phyloP scores from a whole-genome alignment of 1,140 invertebrate genomes.

The Thalassaphorura encarpata region DNA sequence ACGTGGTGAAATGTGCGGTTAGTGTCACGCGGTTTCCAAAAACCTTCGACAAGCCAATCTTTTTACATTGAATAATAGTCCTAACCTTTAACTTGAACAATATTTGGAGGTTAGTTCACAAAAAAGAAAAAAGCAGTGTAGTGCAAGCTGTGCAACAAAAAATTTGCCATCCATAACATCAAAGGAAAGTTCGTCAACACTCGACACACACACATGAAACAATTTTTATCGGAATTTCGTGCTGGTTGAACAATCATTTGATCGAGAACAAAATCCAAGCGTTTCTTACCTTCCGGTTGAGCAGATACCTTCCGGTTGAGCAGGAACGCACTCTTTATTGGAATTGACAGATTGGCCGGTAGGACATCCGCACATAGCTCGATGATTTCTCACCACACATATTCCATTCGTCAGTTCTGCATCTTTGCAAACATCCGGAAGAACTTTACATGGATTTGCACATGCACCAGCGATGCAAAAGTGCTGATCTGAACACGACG shows the following conservation, averaged over 20 bases:
- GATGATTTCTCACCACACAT: conserved; percentile 33
- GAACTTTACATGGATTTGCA: conserved; percentile 34
- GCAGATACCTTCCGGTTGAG: conserved; percentile 18
- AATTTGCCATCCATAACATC: neutral
- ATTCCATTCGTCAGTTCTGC: conserved; percentile 27
- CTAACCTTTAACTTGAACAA: no score
- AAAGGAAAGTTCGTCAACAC: neutral
- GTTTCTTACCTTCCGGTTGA: conserved; percentile 13
- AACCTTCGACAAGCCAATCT: no score
- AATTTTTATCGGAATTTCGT: neutral
- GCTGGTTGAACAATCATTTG: neutral
- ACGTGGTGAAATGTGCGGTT: no score
- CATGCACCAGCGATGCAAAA: conserved; percentile 34
- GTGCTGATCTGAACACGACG: conserved; percentile 27
- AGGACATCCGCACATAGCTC: conserved; percentile 33
- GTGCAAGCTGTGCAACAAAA: no score
- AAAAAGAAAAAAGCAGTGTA: no score
- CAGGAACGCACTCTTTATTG: conserved; percentile 26
- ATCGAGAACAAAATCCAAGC: neutral
- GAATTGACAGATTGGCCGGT: conserved; percentile 25
- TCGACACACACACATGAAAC: neutral
- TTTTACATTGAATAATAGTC: no score
- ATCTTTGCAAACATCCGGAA: conserved; percentile 29
- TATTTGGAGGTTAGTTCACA: no score
- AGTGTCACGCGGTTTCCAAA: no score